Evolutionary conservation across 1,140 invertebrate genomes (phyloP).

Genomic region (Phenacoccus solenopsis): DNA sequence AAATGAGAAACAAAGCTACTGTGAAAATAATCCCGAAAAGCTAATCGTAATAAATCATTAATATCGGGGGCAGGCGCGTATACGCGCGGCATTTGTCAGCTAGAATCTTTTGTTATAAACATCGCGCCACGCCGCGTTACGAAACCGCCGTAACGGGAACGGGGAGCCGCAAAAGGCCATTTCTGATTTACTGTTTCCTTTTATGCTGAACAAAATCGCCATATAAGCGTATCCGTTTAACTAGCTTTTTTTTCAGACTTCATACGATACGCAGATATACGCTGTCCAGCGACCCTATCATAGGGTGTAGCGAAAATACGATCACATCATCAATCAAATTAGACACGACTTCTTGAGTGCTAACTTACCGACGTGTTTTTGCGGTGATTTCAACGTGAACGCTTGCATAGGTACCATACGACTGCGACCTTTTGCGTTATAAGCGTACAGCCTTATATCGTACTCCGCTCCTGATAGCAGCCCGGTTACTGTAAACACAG

Average conservation of each 20-base stretch:
- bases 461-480: slow-evolving; percentile 52
- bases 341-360: not conserved
- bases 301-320: not conserved
- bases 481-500: slow-evolving; percentile 48
- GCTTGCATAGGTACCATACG: slow-evolving; percentile 35
- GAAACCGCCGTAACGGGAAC: too few species aligned
- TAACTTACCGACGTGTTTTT: slow-evolving; percentile 54
- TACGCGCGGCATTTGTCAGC: not conserved
- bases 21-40: not conserved
- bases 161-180: not conserved
- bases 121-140: not conserved
- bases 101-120: not conserved
- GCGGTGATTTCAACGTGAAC: slow-evolving; percentile 59
- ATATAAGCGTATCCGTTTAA: not conserved
- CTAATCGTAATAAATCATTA: not conserved
- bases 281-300: too few species aligned
- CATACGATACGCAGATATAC: not conserved
- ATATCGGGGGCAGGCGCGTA: not conserved
- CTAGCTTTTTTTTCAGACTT: not conserved
- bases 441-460: slow-evolving; percentile 53
- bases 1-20: slow-evolving; percentile 2
- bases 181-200: slow-evolving; percentile 2
- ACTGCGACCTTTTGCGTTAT: slow-evolving; percentile 57
- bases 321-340: not conserved
- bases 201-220: slow-evolving; percentile 1